Percentiles rank a stretch among this genome's conserved stretches.
These are phyloP conservation scores for Rhagonycha lutea DNA, from an alignment of 2,888 invertebrate species.

Conservation along the genomic window DNA sequence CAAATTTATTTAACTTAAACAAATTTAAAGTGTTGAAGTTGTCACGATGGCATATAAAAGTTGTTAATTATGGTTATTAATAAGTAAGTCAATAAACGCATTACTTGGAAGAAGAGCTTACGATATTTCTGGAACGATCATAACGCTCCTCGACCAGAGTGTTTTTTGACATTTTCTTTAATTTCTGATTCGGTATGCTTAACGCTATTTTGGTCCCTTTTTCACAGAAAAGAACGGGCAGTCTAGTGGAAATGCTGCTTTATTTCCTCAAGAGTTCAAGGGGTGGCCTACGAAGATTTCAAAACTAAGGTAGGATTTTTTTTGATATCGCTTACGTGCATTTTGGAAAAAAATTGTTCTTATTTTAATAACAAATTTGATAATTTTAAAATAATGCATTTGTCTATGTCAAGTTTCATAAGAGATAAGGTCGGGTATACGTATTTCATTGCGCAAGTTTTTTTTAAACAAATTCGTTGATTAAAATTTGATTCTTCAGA, in stretches of 20 bases:
- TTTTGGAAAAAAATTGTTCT: neutral
- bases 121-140: constrained; percentile 34
- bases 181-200: too few relatives aligned
- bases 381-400: constrained; percentile 13
- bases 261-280: neutral
- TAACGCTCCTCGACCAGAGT: neutral
- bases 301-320: neutral
- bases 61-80: constrained; percentile 37
- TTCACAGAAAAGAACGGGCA: neutral
- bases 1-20: neutral
- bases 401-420: constrained; percentile 16
- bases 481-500: neutral
- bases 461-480: neutral
- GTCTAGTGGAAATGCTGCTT: neutral
- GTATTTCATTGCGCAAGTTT: neutral
- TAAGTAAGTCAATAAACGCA: constrained; percentile 38
- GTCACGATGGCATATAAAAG: constrained; percentile 27
- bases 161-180: constrained; percentile 5
- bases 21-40: constrained; percentile 4
- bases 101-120: constrained; percentile 26
- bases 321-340: neutral
- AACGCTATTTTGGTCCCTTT: neutral
- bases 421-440: constrained; percentile 2
- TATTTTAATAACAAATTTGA: neutral
- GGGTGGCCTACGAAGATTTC: neutral